Evolutionary conservation across 2,888 invertebrate genomes (phyloP).

Genomic region (Zonitis immaculata): DNA sequence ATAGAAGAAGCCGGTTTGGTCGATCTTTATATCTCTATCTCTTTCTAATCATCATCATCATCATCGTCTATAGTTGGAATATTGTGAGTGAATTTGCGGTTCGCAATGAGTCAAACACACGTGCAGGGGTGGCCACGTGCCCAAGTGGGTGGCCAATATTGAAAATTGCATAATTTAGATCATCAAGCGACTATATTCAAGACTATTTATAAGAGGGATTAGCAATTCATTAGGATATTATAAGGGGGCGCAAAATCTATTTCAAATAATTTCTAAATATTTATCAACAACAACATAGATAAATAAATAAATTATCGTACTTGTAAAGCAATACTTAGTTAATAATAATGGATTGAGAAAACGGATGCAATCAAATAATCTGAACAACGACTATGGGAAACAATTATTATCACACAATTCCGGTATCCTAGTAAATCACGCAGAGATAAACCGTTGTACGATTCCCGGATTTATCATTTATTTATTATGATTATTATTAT

Average conservation of each 20-base stretch:
- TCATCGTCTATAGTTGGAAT: constrained; percentile 14
- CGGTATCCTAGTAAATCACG: constrained; percentile 46
- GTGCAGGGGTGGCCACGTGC: constrained; percentile 51
- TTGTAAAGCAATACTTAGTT: no score
- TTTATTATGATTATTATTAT: no score
- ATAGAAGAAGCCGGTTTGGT: background rate
- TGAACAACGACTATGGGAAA: constrained; percentile 42
- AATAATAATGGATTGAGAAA: constrained; percentile 7
- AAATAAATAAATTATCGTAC: no score
- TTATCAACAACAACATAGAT: background rate
- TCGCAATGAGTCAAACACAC: constrained; percentile 51
- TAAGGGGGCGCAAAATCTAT: background rate
- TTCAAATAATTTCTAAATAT: background rate
- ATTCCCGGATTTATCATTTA: constrained; percentile 37
- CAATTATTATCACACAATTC: constrained; percentile 46
- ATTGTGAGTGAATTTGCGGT: constrained; percentile 48
- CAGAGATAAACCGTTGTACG: constrained; percentile 40
- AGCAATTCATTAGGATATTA: constrained; percentile 41
- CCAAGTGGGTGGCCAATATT: constrained; percentile 52
- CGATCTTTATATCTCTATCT: background rate
- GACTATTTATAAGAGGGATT: constrained; percentile 38
- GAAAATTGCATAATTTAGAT: constrained; percentile 53
- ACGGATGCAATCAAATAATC: constrained; percentile 39
- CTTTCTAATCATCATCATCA: constrained; percentile 8
- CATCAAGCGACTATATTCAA: constrained; percentile 44